Conservation (phyloP, 2,888 invertebrate species). For the Lathronympha strigana region DNA sequence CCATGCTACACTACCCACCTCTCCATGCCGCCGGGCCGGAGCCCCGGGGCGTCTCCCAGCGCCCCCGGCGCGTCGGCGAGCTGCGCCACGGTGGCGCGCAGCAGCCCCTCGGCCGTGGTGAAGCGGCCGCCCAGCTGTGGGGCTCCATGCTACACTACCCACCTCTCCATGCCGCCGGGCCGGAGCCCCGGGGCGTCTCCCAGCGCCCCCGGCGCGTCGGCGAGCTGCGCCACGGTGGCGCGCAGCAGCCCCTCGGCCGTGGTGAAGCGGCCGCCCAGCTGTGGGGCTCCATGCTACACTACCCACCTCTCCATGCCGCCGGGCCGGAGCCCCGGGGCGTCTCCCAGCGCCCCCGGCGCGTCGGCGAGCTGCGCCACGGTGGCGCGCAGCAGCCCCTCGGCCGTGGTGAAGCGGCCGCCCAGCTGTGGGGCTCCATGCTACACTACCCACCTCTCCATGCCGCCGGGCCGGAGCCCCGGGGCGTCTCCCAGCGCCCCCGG, state of each 20-base stretch:
- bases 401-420: too few species aligned
- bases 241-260: constrained; percentile 93
- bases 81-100: constrained; percentile 89
- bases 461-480: constrained; percentile 66
- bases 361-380: constrained; percentile 89
- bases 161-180: constrained; percentile 53
- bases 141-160: background rate
- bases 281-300: background rate
- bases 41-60: constrained; percentile 86
- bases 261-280: too few species aligned
- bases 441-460: constrained; percentile 46
- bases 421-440: too few species aligned
- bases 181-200: constrained; percentile 86
- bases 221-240: constrained; percentile 90
- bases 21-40: constrained; percentile 55
- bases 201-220: constrained; percentile 86
- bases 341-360: constrained; percentile 87
- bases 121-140: too few species aligned
- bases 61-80: constrained; percentile 87
- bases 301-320: constrained; percentile 52
- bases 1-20: background rate
- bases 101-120: constrained; percentile 96
- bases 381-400: constrained; percentile 92
- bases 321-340: constrained; percentile 78
- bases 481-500: constrained; percentile 89